These are phyloP conservation scores for Hyphantria cunea DNA, from an alignment of 1,140 invertebrate species.

Conservation along the genomic window DNA sequence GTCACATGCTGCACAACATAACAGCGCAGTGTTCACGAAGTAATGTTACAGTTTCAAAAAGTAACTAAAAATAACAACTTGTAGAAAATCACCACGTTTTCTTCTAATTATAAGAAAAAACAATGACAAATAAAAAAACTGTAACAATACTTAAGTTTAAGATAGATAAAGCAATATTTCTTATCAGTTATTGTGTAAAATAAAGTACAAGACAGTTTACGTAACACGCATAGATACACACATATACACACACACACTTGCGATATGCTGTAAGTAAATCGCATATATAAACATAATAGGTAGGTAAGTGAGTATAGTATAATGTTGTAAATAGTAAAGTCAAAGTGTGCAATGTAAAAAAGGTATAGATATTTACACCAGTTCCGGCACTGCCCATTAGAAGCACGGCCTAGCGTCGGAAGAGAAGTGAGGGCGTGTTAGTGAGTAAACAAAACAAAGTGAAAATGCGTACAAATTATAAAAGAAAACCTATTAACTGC, in stretches of 20 bases:
- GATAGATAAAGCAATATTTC: conserved; percentile 9
- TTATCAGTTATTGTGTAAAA: not conserved
- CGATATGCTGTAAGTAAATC: conserved; percentile 17
- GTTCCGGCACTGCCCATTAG: conserved; percentile 93
- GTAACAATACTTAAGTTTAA: conserved; percentile 19
- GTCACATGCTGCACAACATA: conserved; percentile 39
- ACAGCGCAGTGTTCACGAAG: conserved; percentile 40
- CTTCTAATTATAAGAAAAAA: not conserved
- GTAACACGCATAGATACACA: conserved; percentile 2
- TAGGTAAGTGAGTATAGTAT: conserved; percentile 4
- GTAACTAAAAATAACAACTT: too few species aligned
- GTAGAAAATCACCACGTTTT: not conserved
- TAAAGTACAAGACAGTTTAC: not conserved
- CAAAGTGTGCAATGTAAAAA: conserved; percentile 76
- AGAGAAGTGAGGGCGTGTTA: conserved; percentile 71
- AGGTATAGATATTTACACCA: conserved; percentile 89
- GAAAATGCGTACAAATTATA: conserved; percentile 4
- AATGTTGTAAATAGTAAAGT: conserved; percentile 48
- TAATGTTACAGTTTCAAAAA: conserved; percentile 34
- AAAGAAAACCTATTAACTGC: not conserved
- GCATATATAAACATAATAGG: conserved; percentile 17
- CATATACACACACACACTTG: conserved; percentile 14
- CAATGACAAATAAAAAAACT: conserved; percentile 2
- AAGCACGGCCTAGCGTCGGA: conserved; percentile 89
- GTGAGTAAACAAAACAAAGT: conserved; percentile 39